Conservation (phyloP, 1,140 invertebrate genomes). For the Zaprionus tsacasi region DNA sequence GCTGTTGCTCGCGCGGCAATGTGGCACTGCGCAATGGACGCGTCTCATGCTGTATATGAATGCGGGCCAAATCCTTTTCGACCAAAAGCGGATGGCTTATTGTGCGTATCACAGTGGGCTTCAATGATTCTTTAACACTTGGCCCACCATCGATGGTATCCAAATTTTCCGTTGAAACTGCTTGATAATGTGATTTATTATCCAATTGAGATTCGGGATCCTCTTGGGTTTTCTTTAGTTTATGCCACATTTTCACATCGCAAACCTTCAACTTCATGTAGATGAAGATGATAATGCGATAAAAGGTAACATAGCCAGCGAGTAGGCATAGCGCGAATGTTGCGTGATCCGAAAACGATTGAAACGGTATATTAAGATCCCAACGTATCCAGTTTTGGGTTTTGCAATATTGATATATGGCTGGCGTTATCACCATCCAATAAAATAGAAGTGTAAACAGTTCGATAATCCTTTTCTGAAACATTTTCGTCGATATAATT, state of each 20-base stretch:
- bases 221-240: constrained; percentile 58
- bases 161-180: constrained; percentile 63
- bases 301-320: constrained; percentile 60
- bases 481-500: constrained; percentile 45
- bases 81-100: constrained; percentile 68
- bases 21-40: constrained; percentile 56
- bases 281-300: constrained; percentile 64
- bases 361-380: constrained; percentile 55
- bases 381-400: constrained; percentile 46
- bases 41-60: constrained; percentile 70
- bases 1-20: constrained; percentile 49
- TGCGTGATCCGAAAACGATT: constrained; percentile 56
- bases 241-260: constrained; percentile 68
- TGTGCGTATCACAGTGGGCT: constrained; percentile 62
- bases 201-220: constrained; percentile 58
- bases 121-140: constrained; percentile 13
- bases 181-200: constrained; percentile 64
- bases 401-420: constrained; percentile 63
- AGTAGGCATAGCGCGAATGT: constrained; percentile 57
- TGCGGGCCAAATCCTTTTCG: constrained; percentile 64
- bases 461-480: constrained; percentile 77
- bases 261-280: constrained; percentile 72
- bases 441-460: constrained; percentile 68
- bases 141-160: constrained; percentile 54
- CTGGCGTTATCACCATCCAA: constrained; percentile 64